These are phyloP conservation scores for Sebastes matsubarae DNA, from an alignment of 2,797 vertebrate genomes.

Conservation along the genomic window DNA sequence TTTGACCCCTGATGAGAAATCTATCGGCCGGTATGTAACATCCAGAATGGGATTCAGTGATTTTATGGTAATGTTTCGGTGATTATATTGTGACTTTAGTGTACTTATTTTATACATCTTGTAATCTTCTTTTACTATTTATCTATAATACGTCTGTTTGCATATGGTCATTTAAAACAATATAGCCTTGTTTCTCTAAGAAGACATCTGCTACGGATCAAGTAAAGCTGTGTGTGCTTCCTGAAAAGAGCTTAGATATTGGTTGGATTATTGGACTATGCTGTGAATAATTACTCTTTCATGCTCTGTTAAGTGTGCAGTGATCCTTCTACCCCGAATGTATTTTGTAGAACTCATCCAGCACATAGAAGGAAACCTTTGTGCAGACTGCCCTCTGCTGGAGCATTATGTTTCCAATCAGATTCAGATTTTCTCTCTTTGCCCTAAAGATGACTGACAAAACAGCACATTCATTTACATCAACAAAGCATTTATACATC, in stretches of 20 bases:
- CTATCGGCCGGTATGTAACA: not conserved
- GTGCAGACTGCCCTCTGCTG: constrained; percentile 77
- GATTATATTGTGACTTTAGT: not conserved
- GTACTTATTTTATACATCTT: not conserved
- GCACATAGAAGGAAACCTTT: constrained; percentile 40
- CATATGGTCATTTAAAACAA: not conserved
- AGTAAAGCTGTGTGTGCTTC: not conserved
- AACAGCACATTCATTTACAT: not conserved
- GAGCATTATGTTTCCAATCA: not conserved
- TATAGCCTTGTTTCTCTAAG: not conserved
- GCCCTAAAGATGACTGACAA: not conserved
- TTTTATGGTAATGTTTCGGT: not conserved
- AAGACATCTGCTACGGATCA: not conserved
- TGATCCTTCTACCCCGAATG: constrained; percentile 7
- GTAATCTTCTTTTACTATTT: not conserved
- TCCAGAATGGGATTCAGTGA: not conserved
- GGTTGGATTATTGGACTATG: not conserved
- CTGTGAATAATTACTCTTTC: not conserved
- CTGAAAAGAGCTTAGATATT: not conserved
- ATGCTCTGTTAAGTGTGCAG: not conserved
- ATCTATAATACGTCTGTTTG: not conserved
- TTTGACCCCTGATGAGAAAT: constrained; percentile 27
- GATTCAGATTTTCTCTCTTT: not conserved
- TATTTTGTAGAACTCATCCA: not conserved
- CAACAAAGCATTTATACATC: fast-evolving